Percentiles rank a stretch among this genome's conserved stretches.
Conservation (phyloP, 1,140 invertebrate species). For the Pseudomyrmex flavicornis region DNA sequence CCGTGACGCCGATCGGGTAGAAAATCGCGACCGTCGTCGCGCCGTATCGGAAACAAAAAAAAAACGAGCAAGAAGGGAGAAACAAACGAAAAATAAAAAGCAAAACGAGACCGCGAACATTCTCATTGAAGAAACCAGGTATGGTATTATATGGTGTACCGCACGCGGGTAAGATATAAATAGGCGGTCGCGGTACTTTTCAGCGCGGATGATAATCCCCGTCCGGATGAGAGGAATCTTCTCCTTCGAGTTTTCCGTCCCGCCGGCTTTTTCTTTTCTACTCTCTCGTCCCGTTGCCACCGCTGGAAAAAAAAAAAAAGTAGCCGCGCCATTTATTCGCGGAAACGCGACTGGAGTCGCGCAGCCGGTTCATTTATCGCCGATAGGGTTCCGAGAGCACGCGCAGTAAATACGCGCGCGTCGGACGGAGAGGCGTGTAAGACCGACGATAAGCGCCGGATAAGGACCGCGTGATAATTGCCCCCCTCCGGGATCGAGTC, state of each 20-base stretch:
- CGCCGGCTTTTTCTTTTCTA: background rate
- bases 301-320: background rate
- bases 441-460: background rate
- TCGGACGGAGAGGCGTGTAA: background rate
- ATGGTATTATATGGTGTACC: too few species aligned
- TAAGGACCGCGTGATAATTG: slow-evolving; percentile 19
- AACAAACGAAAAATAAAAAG: slow-evolving; percentile 16
- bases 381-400: background rate
- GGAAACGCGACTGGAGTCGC: slow-evolving; percentile 7
- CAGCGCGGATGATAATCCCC: background rate
- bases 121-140: too few species aligned
- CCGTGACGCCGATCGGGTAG: background rate
- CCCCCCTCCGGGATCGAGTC: background rate
- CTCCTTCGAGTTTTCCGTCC: slow-evolving; percentile 22
- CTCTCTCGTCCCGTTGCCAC: background rate
- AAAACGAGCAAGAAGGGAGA: background rate
- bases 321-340: background rate
- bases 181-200: background rate
- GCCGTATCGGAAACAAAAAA: background rate
- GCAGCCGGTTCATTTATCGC: slow-evolving; percentile 36
- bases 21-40: slow-evolving; percentile 16
- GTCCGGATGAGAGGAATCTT: slow-evolving; percentile 10
- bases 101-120: slow-evolving; percentile 1
- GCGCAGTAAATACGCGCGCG: background rate
- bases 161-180: slow-evolving; percentile 17